Evolutionary conservation across 2,113 vertebrate species (phyloP), one percentile per base, ranked within the genome.

Genomic region (Megalops atlanticus): DNA sequence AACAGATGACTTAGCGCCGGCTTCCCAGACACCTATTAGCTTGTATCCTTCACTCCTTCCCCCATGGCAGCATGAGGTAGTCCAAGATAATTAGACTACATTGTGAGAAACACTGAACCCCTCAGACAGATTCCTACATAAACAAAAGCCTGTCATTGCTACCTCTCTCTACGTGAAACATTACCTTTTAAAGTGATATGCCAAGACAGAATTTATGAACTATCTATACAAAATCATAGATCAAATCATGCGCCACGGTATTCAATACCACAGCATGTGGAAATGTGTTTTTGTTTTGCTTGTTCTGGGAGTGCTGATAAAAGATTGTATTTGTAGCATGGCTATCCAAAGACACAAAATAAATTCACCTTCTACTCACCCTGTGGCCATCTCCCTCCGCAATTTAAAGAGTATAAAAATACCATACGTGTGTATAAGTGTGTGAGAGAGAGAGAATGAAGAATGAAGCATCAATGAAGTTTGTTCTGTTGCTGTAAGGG

Each of bases 11-110:
- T 86, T 83, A 77, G 70, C 31, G 31, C 88, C 54, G 81, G 79
- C 82, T 88, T 90, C 86, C 88, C 84, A 87, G 84, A 84, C 80
- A 86, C 89, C 82, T 90, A 88, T 91, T 92, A 91, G 81, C 84
- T 80, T 68, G 58, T 76, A 87, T 88, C 80, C 72, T 39, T 84
- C 79, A 80, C 82, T 76, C 38, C 80, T 78, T 76, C 75, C 40
- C 72, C n/a, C 69, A 78, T 54, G 74, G 71, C 15, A 70, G 75
- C 78, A 84, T 71, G 74, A 81, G 77, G 0, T 18, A 81, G 80
- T 71, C 45, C 12, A 74, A 79, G 83, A 85, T 89, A 89, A 91
- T 91, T 91, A 89, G 86, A 77, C 79, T 80, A 86, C 83, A 82
- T 76, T 76, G 79, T 84, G 80, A 77, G 79, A 85, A 74, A 86